Base-by-base conservation (phyloP, 1,140 invertebrate genomes). In the Anoplophora glabripennis region DNA sequence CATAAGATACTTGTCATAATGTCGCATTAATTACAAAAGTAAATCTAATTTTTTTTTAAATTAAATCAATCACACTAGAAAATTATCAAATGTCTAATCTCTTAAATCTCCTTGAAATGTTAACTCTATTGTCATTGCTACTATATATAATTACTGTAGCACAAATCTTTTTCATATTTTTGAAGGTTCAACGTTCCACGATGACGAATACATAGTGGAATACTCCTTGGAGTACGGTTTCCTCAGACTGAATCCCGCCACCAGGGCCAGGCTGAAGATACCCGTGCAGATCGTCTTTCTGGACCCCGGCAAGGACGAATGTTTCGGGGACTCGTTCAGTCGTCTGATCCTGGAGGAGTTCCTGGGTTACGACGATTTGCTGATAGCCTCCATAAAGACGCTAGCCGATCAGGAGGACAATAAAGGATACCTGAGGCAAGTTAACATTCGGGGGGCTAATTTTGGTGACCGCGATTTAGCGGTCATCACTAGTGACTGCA, bases 201-300 rank as follows among this genome's bases (percentile, higher is more conserved):
- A 94, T 67, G 94, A 97, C 67, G 90, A 94, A 71, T 98, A 98
- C 73, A 97, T 99, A 36, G 89, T 99, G 4, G 97, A 99, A 76
- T 99, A 98, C 82, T 93, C 96, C 1, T 78, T 98, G 58, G 94
- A 99, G 76, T 98, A 99, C 78, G 96, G 97, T 1, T 94, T 98
- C 73, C 78, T 99, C 36, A 83, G 96, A 3, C 77, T 99, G 11
- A 93, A 92, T 9, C 88, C 93, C 0, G 84, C 84, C 21, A 90
- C 92, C 1, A 80, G 95, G 33, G 84, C 90, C 59, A 84, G 86
- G 44, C 80, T 98, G 1, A 93, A 94, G 71, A 94, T 98, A 65
- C 93, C 94, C 18, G 93, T 98, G 0, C 89, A 93, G 77, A 87
- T 96, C 21, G 93, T 98, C 1, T 90, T 89, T 7, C 77, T 99